Evolutionary conservation across 2,888 invertebrate genomes (phyloP), one percentile per base, ranked within the genome.

Genomic region (Crepidodera aurea): DNA sequence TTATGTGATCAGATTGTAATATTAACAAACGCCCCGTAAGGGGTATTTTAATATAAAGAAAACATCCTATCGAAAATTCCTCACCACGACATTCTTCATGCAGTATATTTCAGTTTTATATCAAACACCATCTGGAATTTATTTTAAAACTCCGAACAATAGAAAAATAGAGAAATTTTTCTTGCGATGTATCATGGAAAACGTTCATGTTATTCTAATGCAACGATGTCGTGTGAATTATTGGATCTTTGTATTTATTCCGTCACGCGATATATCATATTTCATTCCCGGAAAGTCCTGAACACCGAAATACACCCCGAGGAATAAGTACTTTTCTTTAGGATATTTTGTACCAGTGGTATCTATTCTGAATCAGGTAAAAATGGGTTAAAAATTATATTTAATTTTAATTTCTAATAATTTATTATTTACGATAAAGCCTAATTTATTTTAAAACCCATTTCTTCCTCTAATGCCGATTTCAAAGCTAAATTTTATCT

Each of bases 181-280:
- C 48, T 50, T 57, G 22, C 6, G 34, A 10, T 12, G 18, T 42
- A 44, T 25, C 16, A 46, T 34, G 53, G 53, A 50, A 60, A 60
- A 55, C 13, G 40, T 32, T 40, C 29, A 42, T 37, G 48, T 60
- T 60, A 40, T 55, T 50, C 50, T 34, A 42, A 40, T 54, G 27
- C 46, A 55, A 40, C 42, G 32, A 32, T 60, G 55, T 60, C 60
- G 60, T 42, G 51, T 55, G 60, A 60, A 55, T 55, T 54, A 60
- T 60, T 60, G 50, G 55, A 37, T 55, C 60, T 57, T 39, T 57
- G 55, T 55, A 60, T 55, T 60, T 50, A 57, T 57, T 55, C 50
- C 60, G 48, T 55, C 55, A 55, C 34, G 50, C 55, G 60, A 54
- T 50, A 55, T 40, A 55, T 55, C 60, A 60, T 60, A 60, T 50